phyloP scores from a whole-genome alignment of 2,797 vertebrate genomes.

The Anguilla obscura region DNA sequence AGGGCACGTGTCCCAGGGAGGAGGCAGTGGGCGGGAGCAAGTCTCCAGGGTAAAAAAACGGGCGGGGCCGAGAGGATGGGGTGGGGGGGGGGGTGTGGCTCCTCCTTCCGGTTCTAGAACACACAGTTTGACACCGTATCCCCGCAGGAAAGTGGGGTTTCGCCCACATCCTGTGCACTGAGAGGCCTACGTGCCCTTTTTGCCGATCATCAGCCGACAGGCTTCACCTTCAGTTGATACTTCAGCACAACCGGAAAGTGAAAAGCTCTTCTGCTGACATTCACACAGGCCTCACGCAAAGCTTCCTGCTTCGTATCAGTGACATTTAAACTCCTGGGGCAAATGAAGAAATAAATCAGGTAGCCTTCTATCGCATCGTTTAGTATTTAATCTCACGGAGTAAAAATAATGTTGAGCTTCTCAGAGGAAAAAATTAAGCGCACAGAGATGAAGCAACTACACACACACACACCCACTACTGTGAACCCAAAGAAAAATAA shows the following conservation, averaged over 20 bases:
- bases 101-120: background rate
- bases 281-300: slow-evolving; percentile 46
- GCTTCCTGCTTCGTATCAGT: slow-evolving; percentile 3
- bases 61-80: background rate
- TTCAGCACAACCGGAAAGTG: slow-evolving; percentile 55
- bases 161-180: slow-evolving; percentile 17
- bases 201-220: slow-evolving; percentile 43
- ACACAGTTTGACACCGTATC: background rate
- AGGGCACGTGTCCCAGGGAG: slow-evolving; percentile 57
- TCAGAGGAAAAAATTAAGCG: background rate
- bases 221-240: slow-evolving; percentile 23
- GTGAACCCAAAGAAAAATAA: background rate
- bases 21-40: slow-evolving; percentile 49
- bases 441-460: background rate
- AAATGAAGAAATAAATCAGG: slow-evolving; percentile 20
- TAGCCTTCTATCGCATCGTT: background rate
- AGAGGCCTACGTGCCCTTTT: slow-evolving; percentile 16
- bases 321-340: slow-evolving; percentile 4
- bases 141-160: slow-evolving; percentile 8
- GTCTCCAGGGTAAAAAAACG: slow-evolving; percentile 50
- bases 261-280: slow-evolving; percentile 29
- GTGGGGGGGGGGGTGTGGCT: background rate
- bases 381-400: background rate
- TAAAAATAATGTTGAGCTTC: background rate
- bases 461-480: background rate